phyloP scores from a whole-genome alignment of 2,113 vertebrate genomes.

The Conger conger region DNA sequence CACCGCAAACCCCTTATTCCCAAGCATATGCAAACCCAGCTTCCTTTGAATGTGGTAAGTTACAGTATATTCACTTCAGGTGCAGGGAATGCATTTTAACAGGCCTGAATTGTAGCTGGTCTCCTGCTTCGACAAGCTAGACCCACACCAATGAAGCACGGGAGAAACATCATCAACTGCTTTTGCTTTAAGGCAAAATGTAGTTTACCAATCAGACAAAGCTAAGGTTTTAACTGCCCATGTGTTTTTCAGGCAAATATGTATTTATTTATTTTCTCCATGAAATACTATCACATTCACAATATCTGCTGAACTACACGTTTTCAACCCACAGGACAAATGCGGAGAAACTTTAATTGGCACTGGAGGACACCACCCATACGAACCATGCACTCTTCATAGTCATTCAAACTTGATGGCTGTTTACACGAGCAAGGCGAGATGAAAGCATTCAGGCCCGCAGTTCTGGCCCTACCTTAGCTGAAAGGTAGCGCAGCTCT shows the following conservation, averaged over 20 bases:
- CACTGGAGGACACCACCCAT: slow-evolving; percentile 3
- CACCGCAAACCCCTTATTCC: background rate
- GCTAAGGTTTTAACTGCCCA: background rate
- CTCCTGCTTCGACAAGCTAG: background rate
- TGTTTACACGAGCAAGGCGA: background rate
- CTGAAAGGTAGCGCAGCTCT: background rate
- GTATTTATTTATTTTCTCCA: background rate
- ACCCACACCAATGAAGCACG: background rate
- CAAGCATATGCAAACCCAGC: background rate
- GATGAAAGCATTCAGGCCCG: background rate
- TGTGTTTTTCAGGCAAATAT: background rate
- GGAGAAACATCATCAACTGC: background rate
- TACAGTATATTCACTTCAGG: background rate
- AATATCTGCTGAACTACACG: background rate
- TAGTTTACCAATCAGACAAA: background rate
- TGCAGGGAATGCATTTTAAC: background rate
- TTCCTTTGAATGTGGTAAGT: slow-evolving; percentile 12
- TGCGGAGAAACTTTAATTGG: background rate
- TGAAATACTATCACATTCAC: background rate
- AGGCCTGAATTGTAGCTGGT: background rate
- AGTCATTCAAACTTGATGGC: slow-evolving; percentile 2
- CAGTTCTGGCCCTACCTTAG: background rate
- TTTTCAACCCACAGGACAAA: background rate
- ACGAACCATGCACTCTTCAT: background rate
- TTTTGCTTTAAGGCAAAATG: background rate